phyloP scores from a whole-genome alignment of 2,888 invertebrate genomes.

The Sinohyriopsis cumingii region DNA sequence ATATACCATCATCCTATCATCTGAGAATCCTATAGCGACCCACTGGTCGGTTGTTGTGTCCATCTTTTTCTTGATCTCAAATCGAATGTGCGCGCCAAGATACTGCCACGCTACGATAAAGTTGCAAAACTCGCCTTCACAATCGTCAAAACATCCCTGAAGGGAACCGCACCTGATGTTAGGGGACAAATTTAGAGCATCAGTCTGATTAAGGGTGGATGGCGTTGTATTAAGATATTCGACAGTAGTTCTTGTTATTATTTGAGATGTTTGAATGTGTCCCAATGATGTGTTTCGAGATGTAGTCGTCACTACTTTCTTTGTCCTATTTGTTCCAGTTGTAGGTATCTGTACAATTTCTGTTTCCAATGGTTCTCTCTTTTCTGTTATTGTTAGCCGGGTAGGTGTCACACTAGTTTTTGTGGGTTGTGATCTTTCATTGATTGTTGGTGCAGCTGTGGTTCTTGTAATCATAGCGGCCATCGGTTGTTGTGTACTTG shows the following conservation, averaged over 20 bases:
- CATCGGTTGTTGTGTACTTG: slow-evolving; percentile 4
- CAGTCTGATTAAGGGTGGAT: background rate
- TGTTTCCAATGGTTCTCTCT: slow-evolving; percentile 10
- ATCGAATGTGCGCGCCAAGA: slow-evolving; percentile 37
- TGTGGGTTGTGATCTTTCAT: background rate
- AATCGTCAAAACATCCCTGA: slow-evolving; percentile 66
- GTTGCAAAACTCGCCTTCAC: slow-evolving; percentile 53
- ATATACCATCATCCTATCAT: slow-evolving; percentile 65
- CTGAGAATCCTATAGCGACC: slow-evolving; percentile 66
- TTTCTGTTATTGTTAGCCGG: slow-evolving; percentile 8
- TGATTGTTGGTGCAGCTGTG: slow-evolving; percentile 8
- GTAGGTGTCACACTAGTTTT: background rate
- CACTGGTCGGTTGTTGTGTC: slow-evolving; percentile 40
- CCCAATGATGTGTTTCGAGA: slow-evolving; percentile 2
- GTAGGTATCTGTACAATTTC: slow-evolving; percentile 11
- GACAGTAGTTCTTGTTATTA: slow-evolving; percentile 33
- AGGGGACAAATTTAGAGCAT: slow-evolving; percentile 5
- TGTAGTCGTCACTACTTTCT: background rate
- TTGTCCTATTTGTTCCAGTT: background rate
- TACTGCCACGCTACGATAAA: slow-evolving; percentile 63
- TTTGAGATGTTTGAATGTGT: slow-evolving; percentile 8
- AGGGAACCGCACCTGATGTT: slow-evolving; percentile 56
- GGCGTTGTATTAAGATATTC: slow-evolving; percentile 32
- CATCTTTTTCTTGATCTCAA: slow-evolving; percentile 48
- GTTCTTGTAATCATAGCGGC: slow-evolving; percentile 5